Evolutionary conservation across 2,797 vertebrate species (phyloP), one percentile per base, ranked within the genome.

Genomic region (Rhynchonycteris naso): DNA sequence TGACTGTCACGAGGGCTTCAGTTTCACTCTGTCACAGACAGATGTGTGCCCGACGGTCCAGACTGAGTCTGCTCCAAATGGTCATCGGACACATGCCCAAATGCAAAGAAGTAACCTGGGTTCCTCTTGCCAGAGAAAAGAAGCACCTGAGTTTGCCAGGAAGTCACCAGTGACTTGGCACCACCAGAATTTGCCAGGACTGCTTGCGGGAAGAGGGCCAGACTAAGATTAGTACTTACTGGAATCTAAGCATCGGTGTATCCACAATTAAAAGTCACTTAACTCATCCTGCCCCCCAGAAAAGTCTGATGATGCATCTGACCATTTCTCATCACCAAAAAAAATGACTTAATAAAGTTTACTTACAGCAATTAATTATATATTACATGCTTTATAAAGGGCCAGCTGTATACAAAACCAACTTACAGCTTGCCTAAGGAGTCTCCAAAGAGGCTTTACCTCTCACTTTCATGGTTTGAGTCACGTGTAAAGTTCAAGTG

Each of bases 111-210:
- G 79, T 52, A 22, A 87, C 47, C 56, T 85, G 38, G 56, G 54
- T 56, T 87, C 54, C 54, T 91, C 79, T 50, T 33, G 76, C 72
- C 86, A 84, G 61, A 56, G 71, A 75, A 56, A 28, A 90, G 87
- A 90, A 94, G 66, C 24, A 75, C 28, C 68, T 79, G 68, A 75
- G 85, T 86, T 43, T 95, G 91, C 94, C 93, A 94, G 58, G 84
- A 95, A 95, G 69, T 78, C 66, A 72, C 85, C 38, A 18, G 85
- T 68, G 75, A 93, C 56, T 71, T 80, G 82, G 66, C 47, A n/a
- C 83, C 72, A 86, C 47, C 2, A 1, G 79, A 83, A 15, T 90
- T 54, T 96, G 93, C 90, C 85, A 92, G 80, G 83, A 38, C 50
- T 78, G 50, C 30, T 9, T 68, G 18, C n/a, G 69, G 75, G 33